Base-by-base conservation (phyloP, 1,140 invertebrate genomes). In the Microplitis mediator region DNA sequence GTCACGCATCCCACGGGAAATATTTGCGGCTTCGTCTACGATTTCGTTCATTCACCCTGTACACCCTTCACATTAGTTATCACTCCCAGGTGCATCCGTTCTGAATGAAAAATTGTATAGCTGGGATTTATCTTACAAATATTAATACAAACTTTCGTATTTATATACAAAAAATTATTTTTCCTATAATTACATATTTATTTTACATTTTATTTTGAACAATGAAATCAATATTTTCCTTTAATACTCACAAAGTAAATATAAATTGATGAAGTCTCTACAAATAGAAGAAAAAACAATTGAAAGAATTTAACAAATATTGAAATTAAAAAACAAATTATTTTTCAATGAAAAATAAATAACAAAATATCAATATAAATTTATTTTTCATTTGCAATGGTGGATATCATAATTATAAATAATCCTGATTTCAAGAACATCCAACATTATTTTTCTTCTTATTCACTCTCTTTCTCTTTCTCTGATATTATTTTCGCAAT, bases 1-100 rank as follows among this genome's bases (percentile, higher is more conserved):
- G 64, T 50, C 45, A 31, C 51, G 34, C 56, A 64, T 69, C 72
- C 58, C 67, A 50, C 36, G 67, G 72, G 69, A 72, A 72, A 74
- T 74, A 64, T 50, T 71, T 35, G 34, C 32, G 69, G 51, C 56
- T 51, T 64, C 39, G 52, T 68, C 52, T 65, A 63, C 50, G 31
- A 23, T 39, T 16, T 39, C 39, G 39, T 45, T 11, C 61, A 39
- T 36, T 62, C 63, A 74, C 65, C 64, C 45, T 52, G 16, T 66
- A 54, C 61, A 32, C 9, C 61, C 35, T 14, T 62, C 54, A 56
- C 63, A 66, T 74, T 68, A 56, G 62, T 72, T 51, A 66, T 65
- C 52, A 58, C 63, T 58, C 54, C 32, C 50, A 64, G 45, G n/a
- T 62, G 68, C 60, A 32, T 58, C 4, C 45, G 14, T 9, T 51